Evolutionary conservation across 2,113 vertebrate species (phyloP).

Genomic region (Origma solitaria): DNA sequence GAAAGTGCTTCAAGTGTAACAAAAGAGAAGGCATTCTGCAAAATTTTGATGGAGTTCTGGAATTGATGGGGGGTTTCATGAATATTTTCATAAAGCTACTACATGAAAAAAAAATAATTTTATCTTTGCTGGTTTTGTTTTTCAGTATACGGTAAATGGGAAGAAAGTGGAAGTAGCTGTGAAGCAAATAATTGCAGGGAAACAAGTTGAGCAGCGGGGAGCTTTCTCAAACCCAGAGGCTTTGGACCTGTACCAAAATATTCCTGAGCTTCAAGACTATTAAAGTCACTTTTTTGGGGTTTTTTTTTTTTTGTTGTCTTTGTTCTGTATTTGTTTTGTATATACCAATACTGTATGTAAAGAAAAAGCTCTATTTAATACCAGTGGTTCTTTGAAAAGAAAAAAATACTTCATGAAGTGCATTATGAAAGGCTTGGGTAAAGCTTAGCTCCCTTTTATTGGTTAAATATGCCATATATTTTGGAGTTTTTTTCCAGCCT

Average conservation of each 20-base stretch:
- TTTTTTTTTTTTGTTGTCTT: neutral
- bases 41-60: neutral
- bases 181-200: slow-evolving; percentile 90
- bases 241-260: slow-evolving; percentile 88
- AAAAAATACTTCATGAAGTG: neutral
- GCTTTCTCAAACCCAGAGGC: slow-evolving; percentile 92
- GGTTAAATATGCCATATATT: neutral
- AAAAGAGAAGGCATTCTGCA: neutral
- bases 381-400: neutral
- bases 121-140: neutral
- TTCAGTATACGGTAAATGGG: slow-evolving; percentile 92
- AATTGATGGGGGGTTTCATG: neutral
- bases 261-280: slow-evolving; percentile 91
- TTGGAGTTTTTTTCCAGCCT: neutral
- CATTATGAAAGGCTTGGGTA: slow-evolving; percentile 16
- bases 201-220: slow-evolving; percentile 81
- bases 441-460: neutral
- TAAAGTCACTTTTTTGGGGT: slow-evolving; percentile 45
- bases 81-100: neutral
- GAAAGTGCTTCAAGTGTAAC: neutral
- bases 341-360: slow-evolving; percentile 31
- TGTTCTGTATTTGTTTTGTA: neutral
- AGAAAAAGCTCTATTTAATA: slow-evolving; percentile 38
- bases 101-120: neutral
- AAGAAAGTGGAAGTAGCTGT: slow-evolving; percentile 98